A percentile compares a stretch with the other conserved stretches of the same genome.
Evolutionary conservation across 2,797 vertebrate species (phyloP).

Genomic region (Lagorchestes hirsutus): DNA sequence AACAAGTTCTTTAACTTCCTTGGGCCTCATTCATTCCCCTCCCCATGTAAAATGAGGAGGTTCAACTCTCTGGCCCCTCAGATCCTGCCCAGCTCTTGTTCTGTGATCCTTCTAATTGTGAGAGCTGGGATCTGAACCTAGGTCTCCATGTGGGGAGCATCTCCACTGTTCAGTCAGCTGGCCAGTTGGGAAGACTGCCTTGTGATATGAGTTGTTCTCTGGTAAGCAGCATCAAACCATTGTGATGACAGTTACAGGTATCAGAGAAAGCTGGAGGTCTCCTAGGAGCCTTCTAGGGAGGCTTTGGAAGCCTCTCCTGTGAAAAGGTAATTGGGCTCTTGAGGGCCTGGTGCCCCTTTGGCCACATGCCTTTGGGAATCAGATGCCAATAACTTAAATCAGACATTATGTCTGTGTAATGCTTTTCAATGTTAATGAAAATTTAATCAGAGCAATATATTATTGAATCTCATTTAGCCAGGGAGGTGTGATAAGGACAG

Average conservation of each 20-base stretch:
- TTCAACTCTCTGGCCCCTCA: neutral
- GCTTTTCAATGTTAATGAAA: slow-evolving; percentile 68
- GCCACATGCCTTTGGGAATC: slow-evolving; percentile 2
- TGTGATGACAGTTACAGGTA: too few species aligned
- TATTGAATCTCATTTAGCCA: slow-evolving; percentile 59
- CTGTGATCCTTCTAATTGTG: neutral
- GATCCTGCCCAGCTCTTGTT: neutral
- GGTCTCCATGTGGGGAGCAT: too few species aligned
- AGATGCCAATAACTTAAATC: slow-evolving; percentile 40
- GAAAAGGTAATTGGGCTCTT: neutral
- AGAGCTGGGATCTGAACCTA: neutral
- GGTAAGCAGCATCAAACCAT: neutral
- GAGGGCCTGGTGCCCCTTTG: neutral
- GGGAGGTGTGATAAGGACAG: slow-evolving; percentile 7
- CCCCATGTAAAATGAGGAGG: neutral
- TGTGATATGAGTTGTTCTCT: neutral
- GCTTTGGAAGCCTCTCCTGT: neutral
- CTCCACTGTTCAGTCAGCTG: neutral
- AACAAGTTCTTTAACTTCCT: neutral
- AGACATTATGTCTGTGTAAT: neutral
- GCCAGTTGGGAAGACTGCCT: neutral
- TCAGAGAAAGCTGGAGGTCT: too few species aligned
- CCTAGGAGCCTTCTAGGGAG: neutral
- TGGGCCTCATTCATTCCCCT: too few species aligned
- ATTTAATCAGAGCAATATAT: slow-evolving; percentile 54